Evolutionary conservation across 2,797 vertebrate species (phyloP), one percentile per base, ranked within the genome.

Genomic region (Sarcophilus harrisii): DNA sequence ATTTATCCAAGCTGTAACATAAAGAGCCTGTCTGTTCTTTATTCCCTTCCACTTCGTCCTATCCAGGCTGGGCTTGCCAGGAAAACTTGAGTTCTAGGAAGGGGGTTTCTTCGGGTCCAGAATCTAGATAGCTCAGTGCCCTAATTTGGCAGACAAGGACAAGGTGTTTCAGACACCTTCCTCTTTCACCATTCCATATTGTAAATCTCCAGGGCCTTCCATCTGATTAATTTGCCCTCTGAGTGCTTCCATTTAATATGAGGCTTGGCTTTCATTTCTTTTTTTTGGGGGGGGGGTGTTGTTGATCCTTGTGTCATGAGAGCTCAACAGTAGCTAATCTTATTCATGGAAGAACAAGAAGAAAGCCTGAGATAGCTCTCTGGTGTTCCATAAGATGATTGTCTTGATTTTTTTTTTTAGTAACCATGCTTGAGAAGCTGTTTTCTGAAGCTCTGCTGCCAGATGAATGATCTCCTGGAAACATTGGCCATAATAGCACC

Each of bases 361-460:
- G 0, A 62, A 16, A 49, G 90, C 1, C 32, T 57, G 38, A 66
- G 32, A 1, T 0, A 0, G 3, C 28, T 29, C 18, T 10, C 90
- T 91, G 62, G 0, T n/a, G 55, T 57, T 97, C 90, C 49, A 3
- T 49, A 45, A 14, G 21, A 49, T 62, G 49, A 90, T 30, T 9
- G 12, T 13, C 93, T 60, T 95, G 0, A n/a, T n/a, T n/a, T n/a
- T 12, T 93, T 28, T 16, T 0, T 45, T 90, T 93, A 89, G 0
- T 30, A 95, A 54, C 14, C 12, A 14, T 0, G 13, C 13, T 27
- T 57, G 81, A 60, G 21, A 1, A 92, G 52, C 73, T 94, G 45
- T 49, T 92, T 89, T 93, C 0, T 0, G 32, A 52, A 6, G 1
- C 27, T 57, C 52, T 92, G 57, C 93, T 91, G 62, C 81, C 57